Evolutionary conservation across 2,113 vertebrate species (phyloP), one percentile per base, ranked within the genome.

Genomic region (Vidua chalybeata): DNA sequence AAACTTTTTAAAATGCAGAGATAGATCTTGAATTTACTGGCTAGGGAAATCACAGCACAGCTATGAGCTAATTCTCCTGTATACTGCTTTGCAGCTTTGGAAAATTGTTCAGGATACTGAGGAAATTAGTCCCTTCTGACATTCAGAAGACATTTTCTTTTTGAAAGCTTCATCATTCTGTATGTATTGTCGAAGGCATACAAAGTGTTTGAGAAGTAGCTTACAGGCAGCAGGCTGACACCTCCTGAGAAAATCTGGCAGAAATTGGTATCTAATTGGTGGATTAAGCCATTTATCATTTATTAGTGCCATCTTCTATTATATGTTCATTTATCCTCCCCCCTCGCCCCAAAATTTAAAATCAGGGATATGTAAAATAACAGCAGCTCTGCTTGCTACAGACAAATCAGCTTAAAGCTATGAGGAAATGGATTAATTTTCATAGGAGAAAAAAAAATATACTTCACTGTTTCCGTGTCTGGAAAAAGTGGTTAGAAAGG

Each of bases 1-100:
- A 94, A 96, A 86, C 20, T 35, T 63, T 83, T 92, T 90, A 75
- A 90, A 93, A 86, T 96, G 75, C 64, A 75, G 48, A 93, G 55
- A n/a, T 33, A 75, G 51, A 81, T 14, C 21, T 85, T 83, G 48
- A 93, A 93, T 90, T 94, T 93, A 83, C 33, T 77, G 81, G 28
- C 92, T 92, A 75, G 90, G 93, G 93, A 95, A 92, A 96, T 94
- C 79, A 94, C 31, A 82, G 66, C 37, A 90, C 18, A 92, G 30
- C 55, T 79, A 62, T 59, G 86, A 95, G 39, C 24, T 87, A 82
- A 93, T 96, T 92, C 45, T 89, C 61, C 52, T 77, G 21, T 67
- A 93, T 28, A 27, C 41, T 84, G 37, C 55, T 90, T 95, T 72
- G 84, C 22, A 90, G 21, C 59, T 90, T 67, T 74, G 45, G 68